phyloP scores from a whole-genome alignment of 2,113 vertebrate genomes.

The Hyla sarda region DNA sequence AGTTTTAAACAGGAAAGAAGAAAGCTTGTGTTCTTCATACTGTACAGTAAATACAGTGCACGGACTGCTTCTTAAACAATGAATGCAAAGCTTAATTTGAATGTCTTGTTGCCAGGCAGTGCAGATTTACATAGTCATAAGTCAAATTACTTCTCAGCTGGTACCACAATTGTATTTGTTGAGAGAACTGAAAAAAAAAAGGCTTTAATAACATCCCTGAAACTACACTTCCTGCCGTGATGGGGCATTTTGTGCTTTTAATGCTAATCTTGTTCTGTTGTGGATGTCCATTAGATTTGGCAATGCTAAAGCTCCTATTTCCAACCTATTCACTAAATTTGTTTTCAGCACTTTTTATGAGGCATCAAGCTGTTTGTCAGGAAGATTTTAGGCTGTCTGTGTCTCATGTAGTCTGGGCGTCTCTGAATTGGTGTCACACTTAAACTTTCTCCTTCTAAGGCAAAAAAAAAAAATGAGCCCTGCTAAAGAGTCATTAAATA shows the following conservation, averaged over 20 bases:
- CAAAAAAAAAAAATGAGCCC: constrained; percentile 19
- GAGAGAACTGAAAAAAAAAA: not conserved
- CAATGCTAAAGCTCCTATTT: not conserved
- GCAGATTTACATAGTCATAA: constrained; percentile 1
- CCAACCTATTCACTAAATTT: not conserved
- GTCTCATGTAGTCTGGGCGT: not conserved
- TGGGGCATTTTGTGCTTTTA: not conserved
- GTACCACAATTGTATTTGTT: not conserved
- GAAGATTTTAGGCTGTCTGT: not conserved
- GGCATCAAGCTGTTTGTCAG: not conserved
- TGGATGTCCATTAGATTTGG: not conserved
- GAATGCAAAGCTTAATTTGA: constrained; percentile 18
- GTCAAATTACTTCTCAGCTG: constrained; percentile 24
- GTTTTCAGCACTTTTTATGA: constrained; percentile 32
- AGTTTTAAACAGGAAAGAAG: not conserved
- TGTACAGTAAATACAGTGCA: constrained; percentile 31
- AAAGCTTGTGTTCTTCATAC: not conserved
- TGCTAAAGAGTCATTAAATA: not conserved
- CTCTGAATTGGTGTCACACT: constrained; percentile 33
- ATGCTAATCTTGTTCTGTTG: constrained; percentile 11
- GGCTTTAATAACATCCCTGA: not conserved
- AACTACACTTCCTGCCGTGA: not conserved
- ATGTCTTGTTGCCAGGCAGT: constrained; percentile 1
- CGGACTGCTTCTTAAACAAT: not conserved
- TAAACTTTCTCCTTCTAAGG: not conserved